phyloP scores from a whole-genome alignment of 2,797 vertebrate genomes.

The Acipenser transmontanus region DNA sequence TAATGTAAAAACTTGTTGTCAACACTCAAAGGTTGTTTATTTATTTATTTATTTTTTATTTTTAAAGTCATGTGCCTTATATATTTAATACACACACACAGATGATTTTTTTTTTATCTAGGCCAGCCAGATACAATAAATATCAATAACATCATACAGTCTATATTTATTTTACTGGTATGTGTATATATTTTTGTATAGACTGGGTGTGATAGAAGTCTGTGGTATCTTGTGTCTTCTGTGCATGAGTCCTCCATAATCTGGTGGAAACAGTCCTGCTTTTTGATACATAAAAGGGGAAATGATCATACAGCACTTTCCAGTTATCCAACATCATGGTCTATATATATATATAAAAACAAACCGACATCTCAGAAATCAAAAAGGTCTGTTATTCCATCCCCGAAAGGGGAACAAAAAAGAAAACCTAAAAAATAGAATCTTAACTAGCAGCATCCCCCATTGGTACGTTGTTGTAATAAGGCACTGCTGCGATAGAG shows the following conservation, averaged over 20 bases:
- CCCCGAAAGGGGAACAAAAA: not conserved
- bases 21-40: constrained; percentile 67
- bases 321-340: constrained; percentile 43
- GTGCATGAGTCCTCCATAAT: constrained; percentile 67
- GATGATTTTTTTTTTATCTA: constrained; percentile 66
- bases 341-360: constrained; percentile 53
- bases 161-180: constrained; percentile 43
- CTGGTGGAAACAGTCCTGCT: constrained; percentile 12
- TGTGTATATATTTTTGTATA: constrained; percentile 54
- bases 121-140: constrained; percentile 95
- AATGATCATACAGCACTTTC: constrained; percentile 49
- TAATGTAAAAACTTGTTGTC: constrained; percentile 87
- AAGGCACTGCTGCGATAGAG: constrained; percentile 73
- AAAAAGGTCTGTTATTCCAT: constrained; percentile 32
- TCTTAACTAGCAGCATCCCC: constrained; percentile 69
- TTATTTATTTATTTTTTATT: too few relatives aligned
- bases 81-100: constrained; percentile 73
- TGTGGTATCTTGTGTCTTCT: constrained; percentile 73
- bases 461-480: constrained; percentile 62
- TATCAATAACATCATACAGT: constrained; percentile 65
- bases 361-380: constrained; percentile 26
- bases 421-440: constrained; percentile 24
- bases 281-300: constrained; percentile 40
- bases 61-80: constrained; percentile 73
- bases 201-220: constrained; percentile 63